These are phyloP conservation scores for Hesperia comma DNA, from an alignment of 2,888 invertebrate genomes.

Conservation along the genomic window DNA sequence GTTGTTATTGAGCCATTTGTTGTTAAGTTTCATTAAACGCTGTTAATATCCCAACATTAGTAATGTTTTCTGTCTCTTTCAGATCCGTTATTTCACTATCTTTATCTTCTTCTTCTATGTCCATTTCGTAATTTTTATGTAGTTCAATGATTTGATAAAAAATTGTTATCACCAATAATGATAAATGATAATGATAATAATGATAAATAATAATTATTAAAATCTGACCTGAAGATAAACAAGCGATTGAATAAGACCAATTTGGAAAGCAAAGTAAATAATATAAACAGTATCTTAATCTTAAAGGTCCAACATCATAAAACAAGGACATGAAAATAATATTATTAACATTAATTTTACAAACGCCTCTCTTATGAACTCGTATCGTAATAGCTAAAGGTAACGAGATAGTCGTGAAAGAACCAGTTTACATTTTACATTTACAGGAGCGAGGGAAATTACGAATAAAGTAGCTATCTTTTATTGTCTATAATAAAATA, in stretches of 20 bases:
- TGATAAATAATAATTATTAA: no score
- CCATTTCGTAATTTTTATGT: no score
- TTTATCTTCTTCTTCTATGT: no score
- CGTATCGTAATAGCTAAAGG: constrained; percentile 2
- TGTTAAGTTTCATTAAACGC: neutral
- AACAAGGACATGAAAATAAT: constrained; percentile 15
- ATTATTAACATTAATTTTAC: neutral
- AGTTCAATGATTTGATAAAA: no score
- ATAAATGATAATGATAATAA: no score
- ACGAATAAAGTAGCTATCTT: neutral
- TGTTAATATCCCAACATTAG: neutral
- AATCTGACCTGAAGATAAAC: no score
- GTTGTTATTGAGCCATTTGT: constrained; percentile 14
- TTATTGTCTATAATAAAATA: constrained; percentile 8
- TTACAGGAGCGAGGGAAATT: constrained; percentile 5
- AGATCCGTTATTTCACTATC: no score
- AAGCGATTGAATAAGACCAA: neutral
- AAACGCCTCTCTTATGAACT: neutral
- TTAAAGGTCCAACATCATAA: constrained; percentile 5
- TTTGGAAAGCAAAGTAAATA: neutral
- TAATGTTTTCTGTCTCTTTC: no score
- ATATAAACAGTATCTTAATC: neutral
- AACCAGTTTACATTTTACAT: constrained; percentile 23
- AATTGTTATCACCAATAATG: no score
- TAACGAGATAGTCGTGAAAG: constrained; percentile 16